Evolutionary conservation across 2,113 vertebrate species (phyloP), one percentile per base, ranked within the genome.

Genomic region (Notiomystis cincta): DNA sequence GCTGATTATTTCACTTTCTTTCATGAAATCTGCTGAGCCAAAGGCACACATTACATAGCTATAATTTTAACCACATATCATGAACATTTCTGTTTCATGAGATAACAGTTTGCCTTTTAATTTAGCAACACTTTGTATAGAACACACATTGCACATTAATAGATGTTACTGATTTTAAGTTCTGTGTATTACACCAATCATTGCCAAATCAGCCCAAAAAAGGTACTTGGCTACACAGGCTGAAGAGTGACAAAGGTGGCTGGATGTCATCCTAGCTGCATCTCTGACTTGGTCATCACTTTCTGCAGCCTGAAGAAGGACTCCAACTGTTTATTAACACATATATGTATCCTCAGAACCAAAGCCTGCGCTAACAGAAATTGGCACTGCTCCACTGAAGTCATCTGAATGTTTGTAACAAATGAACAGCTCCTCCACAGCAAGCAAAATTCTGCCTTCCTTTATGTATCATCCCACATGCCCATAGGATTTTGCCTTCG

Each of bases 341-440:
- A 37, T 44, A 1, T 40, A 69, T 22, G 30, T 66, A 84, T 76
- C 42, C 67, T 70, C 85, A 77, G 76, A 92, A 88, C 11, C 76
- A 89, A 77, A 61, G 69, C 47, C 60, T 83, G 51, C 60, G 76
- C 80, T 86, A 77, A 89, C 56, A 95, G 80, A 62, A 90, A 79
- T 56, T 93, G 95, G 94, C 93, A 95, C 27, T 3, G 1, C 71
- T 92, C 79, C 95, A 81, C 71, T 21, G 44, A 73, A 96, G 76
- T 93, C 95, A 95, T 86, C 71, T 95, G 96, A 93, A 85, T 82
- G 82, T 70, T 86, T 73, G 54, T 47, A 95, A 92, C 90, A 92
- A 97, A 93, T 92, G 82, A 95, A 83, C 91, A 87, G 91, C 92
- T 95, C 64, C 94, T 83, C 82, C 93, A 86, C 76, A 89, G 94